Evolutionary conservation across 2,797 vertebrate species (phyloP), one percentile per base, ranked within the genome.

Genomic region (Microchirus variegatus): DNA sequence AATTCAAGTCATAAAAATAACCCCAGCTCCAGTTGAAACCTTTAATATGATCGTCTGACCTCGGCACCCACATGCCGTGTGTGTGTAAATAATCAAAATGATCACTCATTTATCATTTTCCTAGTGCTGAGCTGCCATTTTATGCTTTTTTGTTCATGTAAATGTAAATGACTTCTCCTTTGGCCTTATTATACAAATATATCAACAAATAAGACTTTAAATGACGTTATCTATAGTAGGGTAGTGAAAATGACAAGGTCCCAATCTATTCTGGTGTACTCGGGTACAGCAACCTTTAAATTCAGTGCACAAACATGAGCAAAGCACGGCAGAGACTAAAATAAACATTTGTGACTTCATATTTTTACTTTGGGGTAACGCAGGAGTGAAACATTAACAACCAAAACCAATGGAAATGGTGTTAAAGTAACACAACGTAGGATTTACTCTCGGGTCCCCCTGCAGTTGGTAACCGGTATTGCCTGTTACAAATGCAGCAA

Each of bases 41-140:
- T 68, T 58, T 52, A 70, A 61, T 56, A 31, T 5, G 36, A 42
- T 41, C 10, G 3, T 57, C 17, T 48, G 55, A 70, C 60, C 74
- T 73, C 43, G 1, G 57, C 2, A 66, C 11, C 67, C 63, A 69
- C 35, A 19, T 68, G 36, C 63, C 44, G 40, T 13, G 3, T 54
- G 3, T 54, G 43, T 40, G 62, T 37, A 31, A 65, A 69, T 58
- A 67, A 70, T 81, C 44, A 59, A 47, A 59, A 49, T 41, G 9
- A 3, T 54, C 65, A 31, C 31, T 17, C 50, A 40, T 59, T 59
- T 54, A 41, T 63, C 51, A 55, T 63, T 31, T n/a, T 56, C 52
- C 22, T 41, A 8, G 40, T 40, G 36, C 26, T 40, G 37, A 65
- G 44, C 43, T 38, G 50, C 10, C 26, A 63, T 47, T 41, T 50